Evolutionary conservation across 1,140 invertebrate species (phyloP), one percentile per base, ranked within the genome.

Genomic region (Belonocnema kinseyi): DNA sequence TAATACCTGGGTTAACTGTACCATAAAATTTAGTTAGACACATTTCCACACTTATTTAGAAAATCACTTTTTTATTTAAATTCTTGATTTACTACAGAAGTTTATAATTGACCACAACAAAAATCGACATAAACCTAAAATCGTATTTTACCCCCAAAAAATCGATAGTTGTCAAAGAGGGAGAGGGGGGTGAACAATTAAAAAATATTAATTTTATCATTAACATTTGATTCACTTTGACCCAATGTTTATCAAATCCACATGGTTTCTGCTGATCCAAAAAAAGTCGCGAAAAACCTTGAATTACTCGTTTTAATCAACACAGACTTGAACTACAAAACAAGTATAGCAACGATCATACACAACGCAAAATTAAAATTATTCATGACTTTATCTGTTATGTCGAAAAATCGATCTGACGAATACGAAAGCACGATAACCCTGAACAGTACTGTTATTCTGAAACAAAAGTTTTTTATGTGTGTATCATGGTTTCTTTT

Each of bases 391-490:
- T 54, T 54, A 54, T 54, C 52, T 54, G 52, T 16, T 14, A 61
- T 66, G 21, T 40, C 58, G 26, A 66, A 66, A 66, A 66, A 40
- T 66, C 58, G 58, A 66, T 66, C 26, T 66, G 58, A 66, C 11
- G 21, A 66, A 66, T 66, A 66, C 19, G 26, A 66, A 66, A 66
- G 21, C 26, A 66, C 11, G 21, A 66, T 66, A 33, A 66, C 58
- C 58, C 26, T 66, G 58, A 66, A 66, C 26, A 66, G 16, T 66
- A 66, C 33, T 66, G 33, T 66, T 66, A 66, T 66, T 66, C 21
- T 7, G 58, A 66, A 33, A 66, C 12, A 66, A 40, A 66, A 66
- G 21, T 66, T 33, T 33, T 40, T 33, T 14, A 21, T 17, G 16
- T 56, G 26, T 58, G 26, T 58, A 26, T 66, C 1, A 16, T 66